Conservation (phyloP, 2,797 vertebrate genomes). For the Rhyacichthys aspro region DNA sequence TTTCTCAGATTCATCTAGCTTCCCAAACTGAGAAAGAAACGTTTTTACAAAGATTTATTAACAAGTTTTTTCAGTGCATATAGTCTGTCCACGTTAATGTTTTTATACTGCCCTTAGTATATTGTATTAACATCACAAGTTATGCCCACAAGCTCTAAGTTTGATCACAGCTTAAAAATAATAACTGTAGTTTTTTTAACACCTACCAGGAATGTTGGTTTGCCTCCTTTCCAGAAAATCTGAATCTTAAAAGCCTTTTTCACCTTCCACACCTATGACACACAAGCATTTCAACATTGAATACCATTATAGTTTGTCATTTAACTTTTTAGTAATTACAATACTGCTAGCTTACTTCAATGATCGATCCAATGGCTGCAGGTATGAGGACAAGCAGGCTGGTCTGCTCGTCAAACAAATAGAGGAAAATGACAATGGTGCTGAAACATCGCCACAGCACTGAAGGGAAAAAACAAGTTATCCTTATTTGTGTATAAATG, state of each 20-base stretch:
- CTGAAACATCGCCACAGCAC: conserved; percentile 98
- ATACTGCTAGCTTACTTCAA: conserved; percentile 82
- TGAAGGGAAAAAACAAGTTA: conserved; percentile 50
- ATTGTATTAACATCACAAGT: background rate
- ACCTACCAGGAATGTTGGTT: conserved; percentile 80
- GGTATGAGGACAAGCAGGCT: conserved; percentile 95
- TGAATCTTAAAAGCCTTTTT: conserved; percentile 98
- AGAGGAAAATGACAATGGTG: conserved; percentile 96
- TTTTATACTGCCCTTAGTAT: too few species aligned
- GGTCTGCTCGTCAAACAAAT: conserved; percentile 95
- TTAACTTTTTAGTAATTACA: background rate
- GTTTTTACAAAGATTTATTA: background rate
- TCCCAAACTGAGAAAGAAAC: conserved; percentile 85
- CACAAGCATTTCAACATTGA: background rate
- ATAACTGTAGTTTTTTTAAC: background rate
- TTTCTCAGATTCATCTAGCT: conserved; percentile 90
- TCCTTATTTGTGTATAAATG: background rate
- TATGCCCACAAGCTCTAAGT: background rate
- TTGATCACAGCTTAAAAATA: too few species aligned
- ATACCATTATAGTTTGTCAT: background rate
- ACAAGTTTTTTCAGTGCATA: background rate
- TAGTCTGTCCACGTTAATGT: too few species aligned
- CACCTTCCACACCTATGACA: conserved; percentile 94
- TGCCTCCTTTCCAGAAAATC: conserved; percentile 86
- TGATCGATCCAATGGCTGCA: conserved; percentile 91